phyloP scores from a whole-genome alignment of 1,140 invertebrate genomes.

The Nasonia vitripennis region DNA sequence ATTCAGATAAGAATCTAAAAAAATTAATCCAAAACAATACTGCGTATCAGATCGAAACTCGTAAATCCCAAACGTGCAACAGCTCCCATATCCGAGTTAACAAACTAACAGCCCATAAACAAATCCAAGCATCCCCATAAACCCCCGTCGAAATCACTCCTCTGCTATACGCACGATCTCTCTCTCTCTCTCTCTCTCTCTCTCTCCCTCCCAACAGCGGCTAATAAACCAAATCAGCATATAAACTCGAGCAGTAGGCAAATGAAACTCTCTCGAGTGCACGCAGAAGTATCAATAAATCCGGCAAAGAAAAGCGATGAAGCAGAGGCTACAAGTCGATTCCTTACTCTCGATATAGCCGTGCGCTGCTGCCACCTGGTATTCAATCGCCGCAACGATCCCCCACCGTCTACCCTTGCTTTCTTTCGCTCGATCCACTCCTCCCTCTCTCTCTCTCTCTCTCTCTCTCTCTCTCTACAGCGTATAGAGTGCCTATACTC shows the following conservation, averaged over 20 bases:
- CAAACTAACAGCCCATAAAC: neutral
- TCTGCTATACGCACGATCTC: neutral
- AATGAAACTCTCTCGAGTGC: neutral
- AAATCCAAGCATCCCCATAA: neutral
- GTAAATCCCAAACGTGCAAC: neutral
- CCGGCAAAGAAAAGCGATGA: neutral
- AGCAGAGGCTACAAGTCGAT: neutral
- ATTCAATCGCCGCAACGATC: constrained; percentile 18
- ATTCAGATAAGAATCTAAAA: too few relatives aligned
- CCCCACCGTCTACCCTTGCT: constrained; percentile 1
- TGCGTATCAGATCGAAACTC: neutral
- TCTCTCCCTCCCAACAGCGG: too few relatives aligned
- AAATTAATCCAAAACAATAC: too few relatives aligned
- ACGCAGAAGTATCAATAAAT: neutral
- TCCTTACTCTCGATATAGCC: constrained; percentile 50
- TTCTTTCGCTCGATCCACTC: too few relatives aligned
- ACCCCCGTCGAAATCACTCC: neutral
- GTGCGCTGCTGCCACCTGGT: constrained; percentile 63
- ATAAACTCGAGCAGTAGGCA: neutral
- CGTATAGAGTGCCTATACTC: neutral
- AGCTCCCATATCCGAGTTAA: neutral
- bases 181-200: too few relatives aligned
- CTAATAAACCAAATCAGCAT: neutral
- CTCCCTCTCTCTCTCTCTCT: neutral
- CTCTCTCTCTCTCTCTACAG: neutral